These are phyloP conservation scores for Axinella damicornis DNA, from an alignment of 37 sponge, comb jelly and placozoan species.

Conservation along the genomic window DNA sequence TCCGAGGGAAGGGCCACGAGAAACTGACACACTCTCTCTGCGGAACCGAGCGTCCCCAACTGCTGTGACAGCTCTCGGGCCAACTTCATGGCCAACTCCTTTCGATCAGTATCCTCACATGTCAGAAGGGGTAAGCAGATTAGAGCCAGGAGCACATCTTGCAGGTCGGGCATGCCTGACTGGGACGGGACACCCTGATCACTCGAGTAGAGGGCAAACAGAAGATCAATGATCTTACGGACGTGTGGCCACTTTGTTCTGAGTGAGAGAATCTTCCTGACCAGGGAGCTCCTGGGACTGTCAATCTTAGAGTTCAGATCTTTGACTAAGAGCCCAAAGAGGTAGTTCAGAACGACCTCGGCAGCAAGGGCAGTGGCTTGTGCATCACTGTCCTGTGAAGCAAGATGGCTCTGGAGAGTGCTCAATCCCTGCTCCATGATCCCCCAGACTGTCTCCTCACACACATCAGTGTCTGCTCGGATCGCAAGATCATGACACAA, in stretches of 20 bases:
- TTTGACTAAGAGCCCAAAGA: slow-evolving; percentile 17
- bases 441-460: background rate
- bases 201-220: background rate
- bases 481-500: background rate
- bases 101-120: background rate
- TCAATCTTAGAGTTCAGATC: background rate
- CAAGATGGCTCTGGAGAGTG: background rate
- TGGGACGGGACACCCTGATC: background rate
- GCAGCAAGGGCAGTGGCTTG: background rate
- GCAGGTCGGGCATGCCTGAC: background rate
- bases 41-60: background rate
- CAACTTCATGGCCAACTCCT: background rate
- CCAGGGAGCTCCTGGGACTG: background rate
- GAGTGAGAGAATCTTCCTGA: background rate
- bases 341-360: background rate
- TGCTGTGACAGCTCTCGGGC: slow-evolving; percentile 5
- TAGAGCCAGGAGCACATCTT: background rate
- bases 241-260: background rate
- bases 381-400: too few species aligned
- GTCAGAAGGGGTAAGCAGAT: slow-evolving; percentile 20
- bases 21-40: background rate
- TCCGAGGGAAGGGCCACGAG: slow-evolving; percentile 7
- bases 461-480: background rate
- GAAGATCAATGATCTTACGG: background rate
- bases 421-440: background rate